Base-by-base conservation (phyloP, 2,888 invertebrate genomes). In the Linnaemya tessellans region DNA sequence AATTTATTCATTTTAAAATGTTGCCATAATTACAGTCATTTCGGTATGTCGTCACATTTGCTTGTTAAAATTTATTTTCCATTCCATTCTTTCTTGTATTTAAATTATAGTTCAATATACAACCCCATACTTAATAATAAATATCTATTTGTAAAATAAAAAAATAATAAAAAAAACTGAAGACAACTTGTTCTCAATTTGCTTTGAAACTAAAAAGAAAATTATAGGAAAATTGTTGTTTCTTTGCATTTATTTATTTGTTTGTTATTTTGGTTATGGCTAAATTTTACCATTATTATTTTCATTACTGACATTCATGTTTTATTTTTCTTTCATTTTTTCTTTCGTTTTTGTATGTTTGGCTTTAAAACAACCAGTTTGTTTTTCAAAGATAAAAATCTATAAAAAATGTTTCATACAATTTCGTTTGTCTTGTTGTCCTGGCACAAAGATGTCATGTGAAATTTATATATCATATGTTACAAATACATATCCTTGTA, bases 381-480 rank as follows among this genome's bases (percentile, higher is more conserved):
- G 18, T 49, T 22, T 54, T 30, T 43, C 18, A 22, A 2, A 22
- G 4, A 41, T 25, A 11, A 22, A 22, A 9, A 20, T 64, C 5
- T 38, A 38, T 20, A 62, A 62, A 38, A n/a, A 62, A 9, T 62
- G 22, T 54, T 38, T 46, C 18, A 4, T 56, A 25, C 18, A 13
- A 49, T 73, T 74, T 74, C 1, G 0, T 49, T 74, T 64, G 25
- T 15, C 25, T 41, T 71, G 25, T 54, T 51, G 22, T 70, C 11
- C 58, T 65, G 67, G 30, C 68, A 41, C 30, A 67, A 62, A 68
- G 51, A 46, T 62, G 68, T 64, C 70, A 64, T 81, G 75, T 68
- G 68, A 70, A 81, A 75, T 81, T 62, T 75, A 75, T 75, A 81
- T 81, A 62, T 64, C 75, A 81, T 75, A 70, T 81, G 74, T 65